Evolutionary conservation across 2,888 invertebrate species (phyloP), one percentile per base, ranked within the genome.

Genomic region (Agrochola circellaris): DNA sequence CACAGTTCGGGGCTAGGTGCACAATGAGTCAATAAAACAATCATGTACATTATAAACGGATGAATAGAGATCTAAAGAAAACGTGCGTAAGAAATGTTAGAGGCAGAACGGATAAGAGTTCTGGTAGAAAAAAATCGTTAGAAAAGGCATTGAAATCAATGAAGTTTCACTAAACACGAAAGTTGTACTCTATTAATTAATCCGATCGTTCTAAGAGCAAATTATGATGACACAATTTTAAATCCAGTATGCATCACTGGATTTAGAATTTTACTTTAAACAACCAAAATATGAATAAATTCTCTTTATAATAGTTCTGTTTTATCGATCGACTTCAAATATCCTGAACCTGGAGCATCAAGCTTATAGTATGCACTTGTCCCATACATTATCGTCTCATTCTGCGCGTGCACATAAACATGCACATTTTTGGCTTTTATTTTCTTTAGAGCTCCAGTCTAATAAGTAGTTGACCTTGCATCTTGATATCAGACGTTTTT

Each of bases 361-460:
- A 34, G 58, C 7, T 30, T 23, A 11, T 23, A 38, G 20, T 42
- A 17, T 34, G 20, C 62, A 42, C 26, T 60, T 20, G 34, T 69
- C 56, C 26, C 38, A 56, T 48, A 66, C 15, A 68, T 81, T 38
- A 26, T 62, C 45, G 26, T 45, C 73, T 71, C 73, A 73, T 79
- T 71, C 69, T 61, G 51, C 48, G 71, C 34, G 13, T 68, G 54
- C 58, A 45, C 73, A 65, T 74, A 74, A 68, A 78, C 30, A 74
- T 75, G 42, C 23, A 64, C 15, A 65, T 76, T 79, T 78, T 76
- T 7, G 38, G 5, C 11, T 76, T 61, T 82, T 70, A 38, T 74
- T 84, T 66, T 62, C 58, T 68, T 26, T 34, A n/a, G 17, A 51
- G 11, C 6, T 62, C 45, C 26, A 71, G 42, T 69, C 17, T 30